Conservation (phyloP, 2,797 vertebrate species). For the Falco rusticolus region DNA sequence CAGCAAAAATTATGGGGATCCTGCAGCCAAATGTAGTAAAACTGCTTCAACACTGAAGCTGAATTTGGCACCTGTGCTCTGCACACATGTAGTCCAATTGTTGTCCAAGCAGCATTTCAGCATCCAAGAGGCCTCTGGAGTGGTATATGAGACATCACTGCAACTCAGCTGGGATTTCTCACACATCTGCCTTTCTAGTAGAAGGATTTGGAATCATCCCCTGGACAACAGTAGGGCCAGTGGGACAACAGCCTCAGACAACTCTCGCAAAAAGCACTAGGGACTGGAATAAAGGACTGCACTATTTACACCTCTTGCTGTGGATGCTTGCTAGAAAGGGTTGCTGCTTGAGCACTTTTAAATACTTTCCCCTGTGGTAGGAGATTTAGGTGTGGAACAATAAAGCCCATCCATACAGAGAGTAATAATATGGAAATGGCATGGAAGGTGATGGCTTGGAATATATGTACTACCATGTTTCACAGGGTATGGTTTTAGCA, state of each 20-base stretch:
- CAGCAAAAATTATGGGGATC: conserved; percentile 29
- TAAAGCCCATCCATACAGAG: not conserved
- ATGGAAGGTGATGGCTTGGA: not conserved
- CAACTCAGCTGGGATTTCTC: conserved; percentile 28
- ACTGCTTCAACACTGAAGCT: conserved; percentile 32
- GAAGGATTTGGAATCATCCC: conserved; percentile 9
- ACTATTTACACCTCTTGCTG: not conserved
- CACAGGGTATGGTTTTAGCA: not conserved
- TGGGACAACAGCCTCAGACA: not conserved
- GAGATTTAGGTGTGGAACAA: not conserved
- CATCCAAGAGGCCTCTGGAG: conserved; percentile 62
- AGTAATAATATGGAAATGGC: not conserved
- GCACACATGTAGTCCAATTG: conserved; percentile 39
- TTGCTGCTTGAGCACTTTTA: not conserved
- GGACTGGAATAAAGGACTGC: not conserved
- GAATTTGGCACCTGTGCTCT: conserved; percentile 27
- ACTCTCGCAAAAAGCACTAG: not conserved
- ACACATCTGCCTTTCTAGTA: conserved; percentile 52
- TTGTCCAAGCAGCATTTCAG: conserved; percentile 24
- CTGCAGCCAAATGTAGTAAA: conserved; percentile 67
- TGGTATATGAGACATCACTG: not conserved
- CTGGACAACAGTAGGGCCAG: not conserved
- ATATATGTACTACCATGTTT: not conserved
- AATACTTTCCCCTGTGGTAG: not conserved
- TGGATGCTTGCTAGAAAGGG: not conserved